Base-by-base conservation (phyloP, 2,888 invertebrate species). In the Limnephilus lunatus region DNA sequence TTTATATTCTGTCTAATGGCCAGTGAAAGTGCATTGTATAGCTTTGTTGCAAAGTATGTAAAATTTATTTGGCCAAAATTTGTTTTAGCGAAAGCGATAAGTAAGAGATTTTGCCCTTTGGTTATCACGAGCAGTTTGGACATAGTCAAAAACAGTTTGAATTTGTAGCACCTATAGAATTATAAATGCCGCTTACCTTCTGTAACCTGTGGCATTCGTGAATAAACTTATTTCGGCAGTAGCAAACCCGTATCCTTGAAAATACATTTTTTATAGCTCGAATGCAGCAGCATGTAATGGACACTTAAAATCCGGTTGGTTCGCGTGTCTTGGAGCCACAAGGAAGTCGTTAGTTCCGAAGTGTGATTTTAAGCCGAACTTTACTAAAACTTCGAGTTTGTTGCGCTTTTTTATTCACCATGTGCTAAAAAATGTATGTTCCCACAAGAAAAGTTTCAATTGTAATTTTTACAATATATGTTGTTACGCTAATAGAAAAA, bases 301-400 rank as follows among this genome's bases (percentile, higher is more conserved):
- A 89, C 35, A 89, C 44, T 44, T n/a, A 89, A 81, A 89, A 81
- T 81, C 35, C 53, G 89, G 81, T 39, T 88, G 30, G 32, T 81
- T 39, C 81, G 81, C 81, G 81, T 89, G 80, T 81, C 80, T 19
- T 14, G 32, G 39, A 81, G 31, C 88, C 9, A 39, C 81, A 44
- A 89, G 89, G 89, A 89, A 89, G 89, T 89, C 81, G 25, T 89
- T 89, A 89, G 89, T 89, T 89, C 81, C 89, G 39, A 81, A 30
- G 89, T 35, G 89, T 89, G 89, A 81, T 80, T 88, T 88, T 39
- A 30, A 44, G 35, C 86, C 25, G 48, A 86, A 83, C 35, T 86
- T 68, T 68, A n/a, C 68, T 68, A 68, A 68, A 68, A 68, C 68
- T 25, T 68, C 68, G 68, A 68, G 68, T 25, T 68, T 68, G n/a